Evolutionary conservation across 2,888 invertebrate species (phyloP).

Genomic region (Dorcus parallelipipedus): DNA sequence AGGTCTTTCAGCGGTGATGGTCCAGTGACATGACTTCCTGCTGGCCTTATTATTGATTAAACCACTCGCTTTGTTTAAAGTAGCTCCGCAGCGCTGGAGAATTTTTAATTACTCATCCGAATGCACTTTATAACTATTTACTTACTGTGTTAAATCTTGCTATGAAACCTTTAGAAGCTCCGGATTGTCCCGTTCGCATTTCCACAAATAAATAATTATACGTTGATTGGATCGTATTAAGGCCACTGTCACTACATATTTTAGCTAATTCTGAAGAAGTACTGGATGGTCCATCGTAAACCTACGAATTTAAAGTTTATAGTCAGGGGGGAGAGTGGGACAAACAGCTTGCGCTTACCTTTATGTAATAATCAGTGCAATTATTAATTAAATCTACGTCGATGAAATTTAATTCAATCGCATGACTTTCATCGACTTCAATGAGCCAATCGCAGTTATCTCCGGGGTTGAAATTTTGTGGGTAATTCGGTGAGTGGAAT

Average conservation of each 20-base stretch:
- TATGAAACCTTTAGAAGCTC: slow-evolving; percentile 72
- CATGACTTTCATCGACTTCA: slow-evolving; percentile 62
- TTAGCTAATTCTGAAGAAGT: slow-evolving; percentile 53
- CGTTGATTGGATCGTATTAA: slow-evolving; percentile 53
- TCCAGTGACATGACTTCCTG: slow-evolving; percentile 64
- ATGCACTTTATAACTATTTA: neutral
- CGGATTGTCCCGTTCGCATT: slow-evolving; percentile 58
- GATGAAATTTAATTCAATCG: slow-evolving; percentile 64
- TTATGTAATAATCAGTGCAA: slow-evolving; percentile 35
- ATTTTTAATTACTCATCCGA: neutral
- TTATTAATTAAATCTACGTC: slow-evolving; percentile 56
- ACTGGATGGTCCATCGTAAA: slow-evolving; percentile 54
- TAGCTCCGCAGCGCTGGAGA: slow-evolving; percentile 64
- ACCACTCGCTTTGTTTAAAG: slow-evolving; percentile 57
- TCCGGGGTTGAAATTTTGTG: slow-evolving; percentile 70
- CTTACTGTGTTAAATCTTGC: slow-evolving; percentile 61
- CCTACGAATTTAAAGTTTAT: slow-evolving; percentile 21
- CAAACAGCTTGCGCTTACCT: slow-evolving; percentile 23
- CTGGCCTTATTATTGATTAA: slow-evolving; percentile 47
- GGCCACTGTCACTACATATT: slow-evolving; percentile 57
- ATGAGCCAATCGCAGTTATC: slow-evolving; percentile 79
- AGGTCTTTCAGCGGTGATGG: slow-evolving; percentile 55
- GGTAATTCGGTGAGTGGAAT: slow-evolving; percentile 81
- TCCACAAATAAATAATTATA: slow-evolving; percentile 64
- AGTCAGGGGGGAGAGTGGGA: too few relatives aligned